Conservation (phyloP, 1,140 invertebrate genomes). For the Odontomachus brunneus region DNA sequence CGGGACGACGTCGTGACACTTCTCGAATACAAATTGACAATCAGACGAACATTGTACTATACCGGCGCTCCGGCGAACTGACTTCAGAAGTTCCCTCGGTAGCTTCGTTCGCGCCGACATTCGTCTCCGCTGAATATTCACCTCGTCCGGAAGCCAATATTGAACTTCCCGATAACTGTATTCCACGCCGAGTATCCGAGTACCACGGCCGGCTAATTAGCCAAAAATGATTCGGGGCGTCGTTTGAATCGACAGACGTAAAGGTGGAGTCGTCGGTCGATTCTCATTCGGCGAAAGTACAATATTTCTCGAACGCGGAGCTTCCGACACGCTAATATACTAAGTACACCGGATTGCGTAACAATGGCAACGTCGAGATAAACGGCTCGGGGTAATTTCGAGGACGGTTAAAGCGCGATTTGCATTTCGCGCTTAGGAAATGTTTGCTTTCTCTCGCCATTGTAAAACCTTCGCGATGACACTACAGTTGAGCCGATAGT, state of each 20-base stretch:
- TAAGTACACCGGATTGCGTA: too few relatives aligned
- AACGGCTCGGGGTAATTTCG: neutral
- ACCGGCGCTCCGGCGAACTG: conserved; percentile 8
- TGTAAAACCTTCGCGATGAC: conserved; percentile 23
- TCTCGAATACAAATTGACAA: conserved; percentile 61
- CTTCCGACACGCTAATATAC: too few relatives aligned
- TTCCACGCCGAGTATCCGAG: conserved; percentile 43
- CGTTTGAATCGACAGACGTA: conserved; percentile 34
- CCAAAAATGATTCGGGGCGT: conserved; percentile 39
- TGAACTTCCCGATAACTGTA: conserved; percentile 58
- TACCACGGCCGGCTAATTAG: conserved; percentile 43
- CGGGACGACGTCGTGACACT: conserved; percentile 38
- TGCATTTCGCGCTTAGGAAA: neutral
- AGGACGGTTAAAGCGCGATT: neutral
- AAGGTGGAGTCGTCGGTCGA: too few relatives aligned
- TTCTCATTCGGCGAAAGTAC: too few relatives aligned
- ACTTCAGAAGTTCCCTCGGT: conserved; percentile 42
- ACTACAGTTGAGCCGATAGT: neutral
- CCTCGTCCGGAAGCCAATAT: conserved; percentile 47
- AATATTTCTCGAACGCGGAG: too few relatives aligned
- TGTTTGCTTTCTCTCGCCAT: conserved; percentile 14
- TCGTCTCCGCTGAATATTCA: conserved; percentile 52
- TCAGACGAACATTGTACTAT: conserved; percentile 42
- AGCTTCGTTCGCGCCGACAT: conserved; percentile 49
- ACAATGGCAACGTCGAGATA: neutral